Evolutionary conservation across 1,140 invertebrate genomes (phyloP).

Genomic region (Ruditapes philippinarum): DNA sequence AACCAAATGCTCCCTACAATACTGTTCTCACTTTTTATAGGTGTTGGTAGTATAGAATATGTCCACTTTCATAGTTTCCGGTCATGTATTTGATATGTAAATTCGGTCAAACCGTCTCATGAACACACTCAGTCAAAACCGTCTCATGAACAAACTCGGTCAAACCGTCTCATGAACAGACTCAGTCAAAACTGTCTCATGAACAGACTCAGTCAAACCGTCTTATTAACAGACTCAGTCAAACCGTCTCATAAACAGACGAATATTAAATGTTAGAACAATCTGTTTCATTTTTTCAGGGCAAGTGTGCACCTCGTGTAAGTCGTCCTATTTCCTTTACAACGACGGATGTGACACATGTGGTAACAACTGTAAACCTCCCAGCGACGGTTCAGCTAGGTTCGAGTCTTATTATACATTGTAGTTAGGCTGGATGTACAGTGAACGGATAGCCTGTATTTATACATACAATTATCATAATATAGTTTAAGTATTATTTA

Average conservation of each 20-base stretch:
- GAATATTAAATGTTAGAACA: background rate
- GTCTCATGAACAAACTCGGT: background rate
- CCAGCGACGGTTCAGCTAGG: background rate
- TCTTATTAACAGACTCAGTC: background rate
- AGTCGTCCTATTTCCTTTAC: background rate
- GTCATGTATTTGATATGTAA: too few relatives aligned
- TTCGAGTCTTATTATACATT: too few relatives aligned
- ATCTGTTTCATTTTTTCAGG: background rate
- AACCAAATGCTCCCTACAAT: background rate
- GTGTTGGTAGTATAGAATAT: too few relatives aligned
- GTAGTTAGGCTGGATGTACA: too few relatives aligned
- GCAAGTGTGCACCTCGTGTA: background rate
- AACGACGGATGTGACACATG: slow-evolving; percentile 18
- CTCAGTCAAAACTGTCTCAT: background rate
- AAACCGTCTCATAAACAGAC: too few relatives aligned
- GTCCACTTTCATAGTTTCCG: too few relatives aligned
- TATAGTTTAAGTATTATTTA: too few relatives aligned
- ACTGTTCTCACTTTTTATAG: background rate
- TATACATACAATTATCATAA: too few relatives aligned
- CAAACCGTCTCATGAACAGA: background rate
- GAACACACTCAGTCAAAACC: background rate
- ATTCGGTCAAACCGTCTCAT: background rate
- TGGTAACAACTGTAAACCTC: slow-evolving; percentile 12
- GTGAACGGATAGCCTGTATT: too few relatives aligned
- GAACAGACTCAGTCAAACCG: background rate